Evolutionary conservation across 2,113 vertebrate species (phyloP), one percentile per base, ranked within the genome.

Genomic region (Heptranchias perlo): DNA sequence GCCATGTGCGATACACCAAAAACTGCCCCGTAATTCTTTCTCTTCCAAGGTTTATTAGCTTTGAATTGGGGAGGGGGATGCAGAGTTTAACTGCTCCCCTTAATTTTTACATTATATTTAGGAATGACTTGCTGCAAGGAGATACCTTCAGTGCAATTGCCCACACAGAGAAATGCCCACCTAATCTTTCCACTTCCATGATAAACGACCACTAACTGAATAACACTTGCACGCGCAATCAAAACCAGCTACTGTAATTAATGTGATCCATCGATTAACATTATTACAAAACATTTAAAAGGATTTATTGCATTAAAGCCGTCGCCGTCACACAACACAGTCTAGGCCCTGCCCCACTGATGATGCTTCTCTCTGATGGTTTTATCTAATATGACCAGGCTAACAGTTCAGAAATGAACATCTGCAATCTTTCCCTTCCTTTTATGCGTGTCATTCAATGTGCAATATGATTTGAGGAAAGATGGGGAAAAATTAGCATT

Each of bases 271-370:
- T 62, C 18, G 89, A 64, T 92, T 92, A 92, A 92, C 87, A 92
- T 92, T 92, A 92, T 92, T 92, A 61, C 89, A 93, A 93, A 64
- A 93, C 58, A 62, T 93, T 93, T 39, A 61, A 93, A 93, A n/a
- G 58, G 89, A 93, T 93, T 93, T 93, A 93, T 93, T 93, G 58
- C 31, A 62, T 62, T 62, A 39, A 44, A 39, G 16, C 13, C 21
- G 21, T 1, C 21, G 16, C 58, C 62, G 35, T 18, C 35, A 18
- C n/a, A 93, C 58, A 93, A 6, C n/a, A 7, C 58, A 92, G 39
- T 39, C 58, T 62, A 62, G 58, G 61, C 61, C 31, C 54, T 62
- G 89, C n/a, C 58, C 58, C 58, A 10, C 58, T 23, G 89, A 93
- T 93, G 21, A 39, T 62, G 58, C 7, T 39, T 61, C n/a, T 62